Percentiles rank a stretch among this genome's conserved stretches.
These are phyloP conservation scores for Spea hammondii DNA, from an alignment of 2,797 vertebrate species.

Conservation along the genomic window DNA sequence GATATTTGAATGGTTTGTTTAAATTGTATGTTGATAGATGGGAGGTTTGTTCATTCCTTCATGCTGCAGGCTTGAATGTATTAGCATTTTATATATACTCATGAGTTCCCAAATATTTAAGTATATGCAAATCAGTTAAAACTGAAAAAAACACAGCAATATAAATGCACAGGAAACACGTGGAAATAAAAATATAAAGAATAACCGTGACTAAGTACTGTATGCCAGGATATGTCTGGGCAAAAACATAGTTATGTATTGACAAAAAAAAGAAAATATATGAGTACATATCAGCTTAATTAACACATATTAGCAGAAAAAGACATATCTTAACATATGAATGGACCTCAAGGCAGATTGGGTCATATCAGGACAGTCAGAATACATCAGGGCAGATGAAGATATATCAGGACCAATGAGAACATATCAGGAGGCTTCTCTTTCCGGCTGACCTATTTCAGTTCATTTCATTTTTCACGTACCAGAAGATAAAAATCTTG, in stretches of 20 bases:
- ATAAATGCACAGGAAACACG: no score
- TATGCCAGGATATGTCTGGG: no score
- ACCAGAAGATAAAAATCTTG: slow-evolving; percentile 48
- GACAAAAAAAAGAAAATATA: not conserved
- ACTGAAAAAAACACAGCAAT: no score
- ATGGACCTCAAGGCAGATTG: not conserved
- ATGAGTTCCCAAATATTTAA: no score
- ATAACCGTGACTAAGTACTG: no score
- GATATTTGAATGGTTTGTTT: not conserved
- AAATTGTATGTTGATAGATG: not conserved
- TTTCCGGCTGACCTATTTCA: slow-evolving; percentile 51
- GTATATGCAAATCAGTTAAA: no score
- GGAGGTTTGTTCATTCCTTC: no score
- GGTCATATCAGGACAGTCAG: slow-evolving; percentile 35
- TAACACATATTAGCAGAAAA: not conserved
- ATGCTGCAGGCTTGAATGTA: no score
- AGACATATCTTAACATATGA: slow-evolving; percentile 4
- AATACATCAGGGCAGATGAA: slow-evolving; percentile 23
- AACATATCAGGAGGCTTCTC: slow-evolving; percentile 26
- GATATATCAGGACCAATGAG: slow-evolving; percentile 19
- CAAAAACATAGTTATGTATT: no score
- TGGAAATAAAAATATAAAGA: no score
- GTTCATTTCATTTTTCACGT: slow-evolving; percentile 47
- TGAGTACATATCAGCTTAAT: not conserved
- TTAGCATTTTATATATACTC: no score